These are phyloP conservation scores for Carettochelys insculpta DNA, from an alignment of 2,113 vertebrate species.

Conservation along the genomic window DNA sequence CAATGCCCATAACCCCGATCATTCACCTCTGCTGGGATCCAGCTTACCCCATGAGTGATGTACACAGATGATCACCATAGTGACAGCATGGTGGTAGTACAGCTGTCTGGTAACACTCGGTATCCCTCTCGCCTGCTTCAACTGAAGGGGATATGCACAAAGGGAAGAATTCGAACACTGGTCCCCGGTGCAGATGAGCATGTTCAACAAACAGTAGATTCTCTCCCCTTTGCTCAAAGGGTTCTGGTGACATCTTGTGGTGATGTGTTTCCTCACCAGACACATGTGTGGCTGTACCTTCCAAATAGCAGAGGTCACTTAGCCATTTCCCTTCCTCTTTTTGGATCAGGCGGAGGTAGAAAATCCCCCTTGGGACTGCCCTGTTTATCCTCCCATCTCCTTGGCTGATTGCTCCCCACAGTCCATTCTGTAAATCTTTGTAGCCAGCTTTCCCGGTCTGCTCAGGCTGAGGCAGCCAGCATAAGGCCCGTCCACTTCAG, in stretches of 20 bases:
- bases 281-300: accelerated
- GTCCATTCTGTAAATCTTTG: not conserved
- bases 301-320: not conserved
- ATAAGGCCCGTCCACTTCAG: not conserved
- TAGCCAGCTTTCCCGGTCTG: not conserved
- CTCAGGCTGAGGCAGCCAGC: not conserved
- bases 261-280: not conserved
- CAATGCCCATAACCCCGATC: too few species aligned
- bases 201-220: not conserved
- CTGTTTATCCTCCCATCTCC: not conserved
- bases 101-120: not conserved
- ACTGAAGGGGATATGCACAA: not conserved
- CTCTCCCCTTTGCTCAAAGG: not conserved
- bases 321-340: accelerated
- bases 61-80: not conserved
- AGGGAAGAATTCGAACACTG: not conserved
- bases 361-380: not conserved
- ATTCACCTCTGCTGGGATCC: not conserved
- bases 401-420: not conserved
- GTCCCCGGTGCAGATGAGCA: not conserved
- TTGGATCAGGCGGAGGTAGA: accelerated
- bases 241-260: slow-evolving; percentile 56
- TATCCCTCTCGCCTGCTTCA: not conserved
- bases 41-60: not conserved
- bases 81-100: not conserved